Conservation (phyloP, 2,888 invertebrate species). For the Conus canariensis region DNA sequence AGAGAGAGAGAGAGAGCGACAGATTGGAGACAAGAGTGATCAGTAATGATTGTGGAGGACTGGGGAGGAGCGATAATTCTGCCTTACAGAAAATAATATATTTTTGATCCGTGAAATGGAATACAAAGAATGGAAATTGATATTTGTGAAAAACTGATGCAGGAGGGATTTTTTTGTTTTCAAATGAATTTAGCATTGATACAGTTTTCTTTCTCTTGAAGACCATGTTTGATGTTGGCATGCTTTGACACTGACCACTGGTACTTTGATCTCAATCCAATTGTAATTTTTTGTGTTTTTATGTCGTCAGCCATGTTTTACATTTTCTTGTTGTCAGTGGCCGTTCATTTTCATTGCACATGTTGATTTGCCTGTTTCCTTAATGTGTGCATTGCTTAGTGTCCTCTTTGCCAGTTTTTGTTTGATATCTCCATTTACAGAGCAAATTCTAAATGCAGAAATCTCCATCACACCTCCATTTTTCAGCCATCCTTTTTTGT, state of each 20-base stretch:
- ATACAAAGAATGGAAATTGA: neutral
- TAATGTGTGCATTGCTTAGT: neutral
- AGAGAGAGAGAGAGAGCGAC: neutral
- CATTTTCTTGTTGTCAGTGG: no score
- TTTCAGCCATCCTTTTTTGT: neutral
- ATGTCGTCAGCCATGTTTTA: neutral
- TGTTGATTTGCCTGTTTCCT: neutral
- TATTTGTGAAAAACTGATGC: neutral
- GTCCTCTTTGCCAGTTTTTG: neutral
- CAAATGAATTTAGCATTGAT: neutral
- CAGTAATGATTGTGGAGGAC: neutral
- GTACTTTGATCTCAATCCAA: neutral
- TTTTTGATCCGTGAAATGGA: neutral
- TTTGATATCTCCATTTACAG: neutral
- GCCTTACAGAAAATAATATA: constrained; percentile 1
- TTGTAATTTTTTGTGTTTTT: neutral
- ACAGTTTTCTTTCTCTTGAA: neutral
- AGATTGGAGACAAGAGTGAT: neutral
- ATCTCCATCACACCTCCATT: neutral
- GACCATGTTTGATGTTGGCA: neutral
- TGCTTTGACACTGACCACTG: neutral
- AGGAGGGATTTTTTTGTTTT: no score
- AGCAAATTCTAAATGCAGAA: neutral
- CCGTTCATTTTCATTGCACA: no score
- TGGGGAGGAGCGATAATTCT: neutral